Evolutionary conservation across 2,113 vertebrate genomes (phyloP), one percentile per base, ranked within the genome.

Genomic region (Pomatorhinus ruficollis): DNA sequence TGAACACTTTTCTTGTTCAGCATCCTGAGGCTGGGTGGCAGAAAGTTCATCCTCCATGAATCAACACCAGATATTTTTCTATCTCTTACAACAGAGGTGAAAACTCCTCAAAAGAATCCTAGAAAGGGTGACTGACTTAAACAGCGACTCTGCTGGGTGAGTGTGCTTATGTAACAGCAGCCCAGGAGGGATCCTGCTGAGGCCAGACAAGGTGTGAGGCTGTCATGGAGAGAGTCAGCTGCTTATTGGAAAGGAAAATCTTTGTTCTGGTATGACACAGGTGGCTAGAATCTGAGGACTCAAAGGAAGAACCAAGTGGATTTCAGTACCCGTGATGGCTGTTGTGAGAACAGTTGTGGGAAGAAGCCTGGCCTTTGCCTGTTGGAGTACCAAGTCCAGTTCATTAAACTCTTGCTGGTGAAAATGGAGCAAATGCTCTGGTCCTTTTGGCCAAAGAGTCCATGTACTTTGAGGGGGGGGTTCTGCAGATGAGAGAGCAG

Each of bases 391-490:
- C 54, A 47, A 52, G 31, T 49, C 18, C 33, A 33, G 60, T 49
- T 85, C 75, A 15, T 21, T 53, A 24, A 52, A 30, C 9, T n/a
- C 33, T 27, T 40, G 21, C 63, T 37, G 18, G 37, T 53, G 47
- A 90, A 69, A 90, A 45, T 19, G 8, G 31, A 81, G 64, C 10
- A 74, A 53, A 45, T 70, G n/a, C 47, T 49, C 39, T 37, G 31
- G 15, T 45, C 6, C 30, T 89, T 76, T 56, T 35, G 31, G 31
- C 2, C 0, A 4, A 59, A 60, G 31, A 23, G 19, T 57, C 10
- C 0, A 1, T 20, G 19, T 63, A 10, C 25, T 75, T 37, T 23
- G n/a, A 50, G 19, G 7, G 18, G 44, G 24, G 24, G 9, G 5
- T 76, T 40, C n/a, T 49, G 42, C 52, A 82, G 75, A 24, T 35